Percentiles rank a stretch among this genome's conserved stretches.
phyloP scores from a whole-genome alignment of 2,888 invertebrate species.

The Microdon myrmicae region DNA sequence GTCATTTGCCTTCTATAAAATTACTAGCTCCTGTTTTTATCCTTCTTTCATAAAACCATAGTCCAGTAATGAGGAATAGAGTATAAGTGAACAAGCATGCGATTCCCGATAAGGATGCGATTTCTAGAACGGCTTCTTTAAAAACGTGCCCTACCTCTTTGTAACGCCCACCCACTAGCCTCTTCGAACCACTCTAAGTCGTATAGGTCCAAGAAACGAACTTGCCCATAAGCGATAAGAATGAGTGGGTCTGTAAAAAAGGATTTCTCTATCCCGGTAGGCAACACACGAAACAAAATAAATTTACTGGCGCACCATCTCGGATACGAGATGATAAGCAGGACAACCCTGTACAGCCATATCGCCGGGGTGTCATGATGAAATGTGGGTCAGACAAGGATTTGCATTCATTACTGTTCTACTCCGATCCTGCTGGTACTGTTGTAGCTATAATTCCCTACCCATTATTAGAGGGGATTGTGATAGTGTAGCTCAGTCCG shows the following conservation, averaged over 20 bases:
- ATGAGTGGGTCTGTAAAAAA: slow-evolving; percentile 28
- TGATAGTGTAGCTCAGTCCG: too few relatives aligned
- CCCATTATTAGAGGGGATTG: too few relatives aligned
- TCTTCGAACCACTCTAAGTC: background rate
- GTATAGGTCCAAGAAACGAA: slow-evolving; percentile 10
- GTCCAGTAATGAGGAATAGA: slow-evolving; percentile 20
- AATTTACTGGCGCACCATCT: slow-evolving; percentile 32
- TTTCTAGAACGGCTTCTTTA: slow-evolving; percentile 2
- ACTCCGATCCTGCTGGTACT: slow-evolving; percentile 2
- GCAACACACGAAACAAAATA: slow-evolving; percentile 17
- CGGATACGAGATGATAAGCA: slow-evolving; percentile 42
- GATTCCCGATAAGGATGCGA: slow-evolving; percentile 38
- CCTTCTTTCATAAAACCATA: background rate
- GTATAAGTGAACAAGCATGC: slow-evolving; percentile 42
- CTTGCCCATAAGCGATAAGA: too few relatives aligned
- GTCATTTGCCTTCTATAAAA: slow-evolving; percentile 37
- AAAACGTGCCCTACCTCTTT: background rate
- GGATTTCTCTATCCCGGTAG: slow-evolving; percentile 6
- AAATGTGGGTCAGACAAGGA: slow-evolving; percentile 47
- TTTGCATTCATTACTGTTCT: slow-evolving; percentile 40
- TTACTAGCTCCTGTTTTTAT: background rate
- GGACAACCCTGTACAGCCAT: slow-evolving; percentile 10
- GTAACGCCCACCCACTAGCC: background rate
- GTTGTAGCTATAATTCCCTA: too few relatives aligned
- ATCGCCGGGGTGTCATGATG: slow-evolving; percentile 11